Conservation (phyloP, 2,113 vertebrate species). For the Phylloscopus trochiloides region DNA sequence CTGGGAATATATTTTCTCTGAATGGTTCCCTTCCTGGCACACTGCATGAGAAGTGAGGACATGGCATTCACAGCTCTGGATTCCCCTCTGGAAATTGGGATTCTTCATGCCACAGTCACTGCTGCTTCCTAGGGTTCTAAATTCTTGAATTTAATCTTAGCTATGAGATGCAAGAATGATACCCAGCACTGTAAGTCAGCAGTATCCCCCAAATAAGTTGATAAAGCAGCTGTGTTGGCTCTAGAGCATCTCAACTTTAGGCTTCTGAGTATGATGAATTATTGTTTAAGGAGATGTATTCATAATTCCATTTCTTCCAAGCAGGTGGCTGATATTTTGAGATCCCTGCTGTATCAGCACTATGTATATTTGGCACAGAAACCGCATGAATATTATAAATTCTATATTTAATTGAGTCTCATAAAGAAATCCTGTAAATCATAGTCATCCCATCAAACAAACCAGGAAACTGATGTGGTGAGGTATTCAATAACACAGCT, state of each 20-base stretch:
- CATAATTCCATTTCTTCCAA: conserved; percentile 51
- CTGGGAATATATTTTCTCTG: background rate
- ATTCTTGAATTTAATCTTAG: background rate
- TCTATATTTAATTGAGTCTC: conserved; percentile 52
- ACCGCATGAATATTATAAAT: conserved; percentile 59
- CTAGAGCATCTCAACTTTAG: conserved; percentile 42
- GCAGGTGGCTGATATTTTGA: conserved; percentile 69
- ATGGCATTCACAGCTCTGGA: background rate
- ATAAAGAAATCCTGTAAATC: conserved; percentile 56
- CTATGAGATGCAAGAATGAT: background rate
- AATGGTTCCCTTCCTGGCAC: background rate
- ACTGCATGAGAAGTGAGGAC: accelerated
- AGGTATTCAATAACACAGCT: background rate
- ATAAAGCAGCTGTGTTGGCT: conserved; percentile 63
- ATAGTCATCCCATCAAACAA: conserved; percentile 50
- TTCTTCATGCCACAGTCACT: background rate
- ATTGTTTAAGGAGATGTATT: conserved; percentile 63
- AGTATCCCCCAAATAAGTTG: conserved; percentile 17
- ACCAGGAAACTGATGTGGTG: conserved; percentile 2
- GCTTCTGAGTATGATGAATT: conserved; percentile 65
- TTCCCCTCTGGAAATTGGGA: background rate
- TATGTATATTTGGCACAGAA: conserved; percentile 62
- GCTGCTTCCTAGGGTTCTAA: background rate
- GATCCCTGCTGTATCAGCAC: conserved; percentile 64
- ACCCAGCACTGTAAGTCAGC: conserved; percentile 4